Percentiles rank a stretch among this genome's conserved stretches.
Conservation (phyloP, 1,140 invertebrate species). For the Hylaeus volcanicus region DNA sequence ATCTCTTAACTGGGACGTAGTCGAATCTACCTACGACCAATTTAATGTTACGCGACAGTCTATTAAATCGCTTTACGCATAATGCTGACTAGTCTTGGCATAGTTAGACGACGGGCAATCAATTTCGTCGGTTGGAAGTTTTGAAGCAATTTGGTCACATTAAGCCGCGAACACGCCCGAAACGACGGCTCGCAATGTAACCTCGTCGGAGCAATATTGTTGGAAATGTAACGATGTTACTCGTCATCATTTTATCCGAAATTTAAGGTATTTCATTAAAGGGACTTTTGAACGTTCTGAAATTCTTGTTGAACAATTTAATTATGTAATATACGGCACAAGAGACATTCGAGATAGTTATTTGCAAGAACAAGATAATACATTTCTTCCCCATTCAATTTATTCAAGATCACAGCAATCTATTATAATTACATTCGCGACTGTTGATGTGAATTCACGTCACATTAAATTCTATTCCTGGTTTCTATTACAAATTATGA, state of each 20-base stretch:
- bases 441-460: too few species aligned
- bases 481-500: too few species aligned
- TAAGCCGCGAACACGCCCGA: not conserved
- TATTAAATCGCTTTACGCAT: constrained; percentile 11
- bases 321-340: too few species aligned
- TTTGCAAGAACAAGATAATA: too few species aligned
- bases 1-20: not conserved
- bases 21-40: not conserved
- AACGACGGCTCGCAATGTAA: not conserved
- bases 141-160: not conserved
- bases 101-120: constrained; percentile 4
- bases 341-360: too few species aligned
- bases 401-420: too few species aligned
- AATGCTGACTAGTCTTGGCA: too few species aligned
- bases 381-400: too few species aligned
- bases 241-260: not conserved
- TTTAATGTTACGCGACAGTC: not conserved
- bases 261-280: not conserved
- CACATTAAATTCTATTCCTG: too few species aligned
- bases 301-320: too few species aligned
- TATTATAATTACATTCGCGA: too few species aligned
- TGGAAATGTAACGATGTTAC: not conserved
- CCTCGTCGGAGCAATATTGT: not conserved
- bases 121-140: not conserved
- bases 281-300: too few species aligned